Base-by-base conservation (phyloP, 2,888 invertebrate genomes). In the Aspidiotus rigidus region DNA sequence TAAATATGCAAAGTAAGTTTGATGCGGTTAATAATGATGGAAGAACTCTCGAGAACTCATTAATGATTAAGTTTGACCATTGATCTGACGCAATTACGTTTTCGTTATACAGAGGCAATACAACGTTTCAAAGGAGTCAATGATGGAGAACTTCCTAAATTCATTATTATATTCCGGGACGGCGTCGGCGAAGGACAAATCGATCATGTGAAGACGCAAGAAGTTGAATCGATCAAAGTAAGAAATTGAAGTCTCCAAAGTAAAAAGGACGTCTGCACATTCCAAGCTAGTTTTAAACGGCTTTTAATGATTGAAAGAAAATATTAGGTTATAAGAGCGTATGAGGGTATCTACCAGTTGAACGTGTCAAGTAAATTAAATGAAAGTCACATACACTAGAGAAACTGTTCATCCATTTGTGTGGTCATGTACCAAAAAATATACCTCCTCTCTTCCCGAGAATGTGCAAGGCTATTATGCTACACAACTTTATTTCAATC, bases 181-280 rank as follows among this genome's bases (percentile, higher is more conserved):
- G 97, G 95, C 17, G 95, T 97, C 0, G 93, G 95, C 1, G 95
- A 96, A 74, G 95, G 96, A 0, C 93, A 95, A 76, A 81, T 95
- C 2, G 82, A 85, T 0, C 87, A 86, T 71, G 93, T 96, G 0
- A 80, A 83, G 10, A 83, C 86, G 1, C 86, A 86, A 57, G 96
- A 97, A 78, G 85, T 93, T n/a, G 77, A 78, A 49, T 77, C 78
- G 39, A 74, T 83, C 7, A 74, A 76, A 73, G 77, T 77, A 74
- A 71, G 64, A 71, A 60, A 49, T 13, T 28, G 28, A 28, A 28
- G 2, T 28, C 28, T 28, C 28, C 28, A 28, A 28, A n/a, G n/a
- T n/a, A n/a, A n/a, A n/a, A n/a, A n/a, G n/a, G n/a, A n/a, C n/a
- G n/a, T n/a, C n/a, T n/a, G n/a, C n/a, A n/a, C n/a, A n/a, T n/a